Evolutionary conservation across 2,888 invertebrate genomes (phyloP), one percentile per base, ranked within the genome.

Genomic region (Rapana venosa): DNA sequence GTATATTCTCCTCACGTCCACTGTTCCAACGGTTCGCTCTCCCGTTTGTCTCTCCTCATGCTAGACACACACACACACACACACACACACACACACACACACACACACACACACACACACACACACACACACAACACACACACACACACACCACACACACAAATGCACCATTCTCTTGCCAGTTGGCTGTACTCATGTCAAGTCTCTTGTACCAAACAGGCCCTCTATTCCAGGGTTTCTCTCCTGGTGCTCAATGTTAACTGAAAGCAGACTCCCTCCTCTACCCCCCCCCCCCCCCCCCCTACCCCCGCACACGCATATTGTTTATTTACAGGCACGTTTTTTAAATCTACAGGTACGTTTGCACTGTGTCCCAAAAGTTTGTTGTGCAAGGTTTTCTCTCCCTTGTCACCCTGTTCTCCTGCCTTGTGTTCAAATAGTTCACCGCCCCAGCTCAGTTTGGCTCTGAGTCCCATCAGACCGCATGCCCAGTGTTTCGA

Each of bases 91-190:
- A 70, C 70, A 22, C 70, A 70, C 70, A 22, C 70, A 5, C 70
- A 6, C 70, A 70, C 70, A 70, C 70, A 70, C 70, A 70, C 70
- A 70, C 70, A 70, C 70, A 70, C 70, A 70, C 70, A 70, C 70
- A 70, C 70, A 70, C 70, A 70, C 70, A 70, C 70, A 70, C 70
- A 70, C 70, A 70, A 70, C 70, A 70, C 70, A 70, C 70, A 70
- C 70, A 70, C 70, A 70, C 70, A 70, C 70, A 70, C 70, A 70
- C 70, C 70, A 70, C 6, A 70, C 70, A 6, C 6, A 74, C n/a
- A 74, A 22, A 74, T n/a, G n/a, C 26, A n/a, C 74, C 11, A 22
- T n/a, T n/a, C 8, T n/a, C 74, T n/a, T n/a, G n/a, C 22, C 74
- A 74, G 26, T n/a, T n/a, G n/a, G 26, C 11, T n/a, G 8, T 13